Conservation (phyloP, 2,797 vertebrate genomes). For the Macropus fuliginosus region DNA sequence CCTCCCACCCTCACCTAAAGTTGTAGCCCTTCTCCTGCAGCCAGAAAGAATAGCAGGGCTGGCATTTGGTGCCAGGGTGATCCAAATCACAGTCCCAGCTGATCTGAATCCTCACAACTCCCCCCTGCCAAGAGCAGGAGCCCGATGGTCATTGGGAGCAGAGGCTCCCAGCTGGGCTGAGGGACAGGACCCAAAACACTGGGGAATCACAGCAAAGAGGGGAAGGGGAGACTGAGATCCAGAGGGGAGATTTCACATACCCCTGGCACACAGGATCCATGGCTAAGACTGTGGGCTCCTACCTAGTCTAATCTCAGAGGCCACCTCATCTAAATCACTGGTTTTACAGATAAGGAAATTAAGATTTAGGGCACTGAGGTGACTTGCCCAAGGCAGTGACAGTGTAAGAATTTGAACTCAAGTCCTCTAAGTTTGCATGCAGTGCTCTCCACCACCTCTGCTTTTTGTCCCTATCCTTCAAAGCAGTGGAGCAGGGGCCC, state of each 20-base stretch:
- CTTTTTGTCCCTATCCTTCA: neutral
- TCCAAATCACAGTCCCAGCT: constrained; percentile 95
- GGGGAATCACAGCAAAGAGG: neutral
- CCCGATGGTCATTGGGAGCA: neutral
- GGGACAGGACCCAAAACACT: neutral
- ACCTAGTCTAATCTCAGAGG: neutral
- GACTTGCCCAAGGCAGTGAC: neutral
- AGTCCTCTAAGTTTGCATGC: neutral
- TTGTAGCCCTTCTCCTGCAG: constrained; percentile 92
- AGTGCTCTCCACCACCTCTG: neutral
- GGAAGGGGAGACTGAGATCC: neutral
- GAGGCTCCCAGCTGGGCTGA: neutral
- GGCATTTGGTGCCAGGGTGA: constrained; percentile 84
- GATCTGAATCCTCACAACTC: constrained; percentile 89
- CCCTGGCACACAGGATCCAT: neutral
- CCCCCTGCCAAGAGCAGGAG: constrained; percentile 86
- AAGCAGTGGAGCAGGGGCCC: too few relatives aligned
- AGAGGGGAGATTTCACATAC: neutral
- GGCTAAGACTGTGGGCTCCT: neutral
- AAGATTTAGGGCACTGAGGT: neutral
- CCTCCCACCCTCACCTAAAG: constrained; percentile 88
- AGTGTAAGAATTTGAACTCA: neutral
- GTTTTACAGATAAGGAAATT: neutral
- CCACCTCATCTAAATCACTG: too few relatives aligned
- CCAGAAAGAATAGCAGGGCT: constrained; percentile 91